Evolutionary conservation across 2,888 invertebrate species (phyloP).

Genomic region (Epinotia brunnichana): DNA sequence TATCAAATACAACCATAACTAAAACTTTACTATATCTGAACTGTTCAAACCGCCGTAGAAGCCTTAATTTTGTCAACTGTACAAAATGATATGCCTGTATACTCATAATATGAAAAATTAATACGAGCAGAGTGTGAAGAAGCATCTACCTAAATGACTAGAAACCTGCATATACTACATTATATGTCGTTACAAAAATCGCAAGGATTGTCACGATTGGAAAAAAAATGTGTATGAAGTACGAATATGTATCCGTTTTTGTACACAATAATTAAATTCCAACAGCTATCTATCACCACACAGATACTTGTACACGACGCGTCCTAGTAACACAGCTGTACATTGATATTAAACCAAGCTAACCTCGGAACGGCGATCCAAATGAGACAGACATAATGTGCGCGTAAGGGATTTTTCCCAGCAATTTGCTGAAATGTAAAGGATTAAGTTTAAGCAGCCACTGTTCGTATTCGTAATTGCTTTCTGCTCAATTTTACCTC

Average conservation of each 20-base stretch:
- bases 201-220: slow-evolving; percentile 7
- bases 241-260: background rate
- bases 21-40: too few species aligned
- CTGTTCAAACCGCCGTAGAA: background rate
- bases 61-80: background rate
- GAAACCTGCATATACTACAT: background rate
- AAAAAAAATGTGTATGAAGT: background rate
- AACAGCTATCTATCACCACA: slow-evolving; percentile 18
- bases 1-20: too few species aligned
- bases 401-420: slow-evolving; percentile 19
- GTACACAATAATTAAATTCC: background rate
- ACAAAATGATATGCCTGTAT: background rate
- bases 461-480: slow-evolving; percentile 21
- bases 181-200: background rate
- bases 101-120: too few species aligned
- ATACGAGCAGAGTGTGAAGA: too few species aligned
- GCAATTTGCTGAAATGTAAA: slow-evolving; percentile 28
- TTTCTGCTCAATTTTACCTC: slow-evolving; percentile 26
- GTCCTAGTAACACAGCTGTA: slow-evolving; percentile 54
- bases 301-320: slow-evolving; percentile 8
- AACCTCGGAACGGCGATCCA: slow-evolving; percentile 63
- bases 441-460: slow-evolving; percentile 26
- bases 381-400: slow-evolving; percentile 58
- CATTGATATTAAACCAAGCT: slow-evolving; percentile 75
- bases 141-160: background rate